Evolutionary conservation across 2,888 invertebrate genomes (phyloP).

Genomic region (Xiphydria camelus): DNA sequence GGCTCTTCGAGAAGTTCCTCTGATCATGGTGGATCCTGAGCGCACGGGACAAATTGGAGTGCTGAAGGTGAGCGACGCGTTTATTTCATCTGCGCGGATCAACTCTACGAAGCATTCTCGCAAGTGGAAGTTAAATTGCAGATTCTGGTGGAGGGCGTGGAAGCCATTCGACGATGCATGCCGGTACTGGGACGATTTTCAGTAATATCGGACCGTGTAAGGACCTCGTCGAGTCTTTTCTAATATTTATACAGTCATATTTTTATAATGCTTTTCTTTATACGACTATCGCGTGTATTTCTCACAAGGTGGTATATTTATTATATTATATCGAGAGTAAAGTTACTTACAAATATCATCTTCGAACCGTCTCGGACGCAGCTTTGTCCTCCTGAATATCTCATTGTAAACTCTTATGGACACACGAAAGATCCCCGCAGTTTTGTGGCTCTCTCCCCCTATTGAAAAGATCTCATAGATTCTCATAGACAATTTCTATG

Average conservation of each 20-base stretch:
- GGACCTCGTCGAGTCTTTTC: no score
- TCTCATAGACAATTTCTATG: no score
- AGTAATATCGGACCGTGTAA: no score
- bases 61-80: constrained; percentile 33
- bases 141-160: constrained; percentile 34
- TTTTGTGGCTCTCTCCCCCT: constrained; percentile 35
- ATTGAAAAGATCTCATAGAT: no score
- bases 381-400: constrained; percentile 35
- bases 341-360: no score
- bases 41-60: constrained; percentile 35
- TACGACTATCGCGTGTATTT: no score
- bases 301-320: no score
- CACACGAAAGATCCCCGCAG: constrained; percentile 41
- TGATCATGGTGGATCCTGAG: constrained; percentile 31
- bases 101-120: neutral
- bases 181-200: constrained; percentile 1
- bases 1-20: constrained; percentile 22
- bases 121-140: constrained; percentile 22
- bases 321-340: no score
- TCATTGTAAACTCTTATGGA: constrained; percentile 39
- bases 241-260: no score
- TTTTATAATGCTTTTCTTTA: no score
- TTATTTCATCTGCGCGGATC: neutral
- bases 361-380: no score
- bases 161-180: constrained; percentile 31